Evolutionary conservation across 1,140 invertebrate species (phyloP), one percentile per base, ranked within the genome.

Genomic region (Drosophila orosa): DNA sequence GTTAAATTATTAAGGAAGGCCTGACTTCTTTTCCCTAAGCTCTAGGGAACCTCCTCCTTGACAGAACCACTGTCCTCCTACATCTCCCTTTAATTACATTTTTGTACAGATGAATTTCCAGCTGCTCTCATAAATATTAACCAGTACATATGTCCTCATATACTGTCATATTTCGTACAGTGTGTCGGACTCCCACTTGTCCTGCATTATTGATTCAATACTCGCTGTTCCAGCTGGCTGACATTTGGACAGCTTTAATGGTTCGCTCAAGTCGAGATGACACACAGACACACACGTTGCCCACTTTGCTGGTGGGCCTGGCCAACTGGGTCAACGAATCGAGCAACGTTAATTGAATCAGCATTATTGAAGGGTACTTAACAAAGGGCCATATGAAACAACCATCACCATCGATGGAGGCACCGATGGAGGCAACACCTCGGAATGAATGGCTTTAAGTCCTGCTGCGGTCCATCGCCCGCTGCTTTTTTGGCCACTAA

Each of bases 281-380:
- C 44, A 61, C 25, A 37, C 13, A 40, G 24, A 13, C 45, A 50
- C 45, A 44, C 22, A 27, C 9, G 48, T 42, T 59, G 57, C n/a
- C 22, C 45, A 60, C 29, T 33, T 61, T 5, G 66, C 62, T 45
- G 47, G 19, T 25, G 39, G 47, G 19, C 7, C 33, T n/a, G 37
- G 54, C 25, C 42, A 78, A 78, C 44, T 80, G 78, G 78, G 78
- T 80, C 78, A 80, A 77, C 22, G 42, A 24, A 6, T 29, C 25
- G 55, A 12, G 17, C 55, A 25, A 67, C 25, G 63, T 61, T 73
- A 81, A 81, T 81, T 77, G 75, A 81, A 81, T 81, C 67, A 58
- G 59, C 61, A 61, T 58, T 69, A 68, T 68, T 45, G 55, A 22
- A 40, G 60, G 44, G 42, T 54, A 61, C 62, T 74, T 56, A 50